phyloP scores from a whole-genome alignment of 1,140 invertebrate genomes.

The Bombus ignitus region DNA sequence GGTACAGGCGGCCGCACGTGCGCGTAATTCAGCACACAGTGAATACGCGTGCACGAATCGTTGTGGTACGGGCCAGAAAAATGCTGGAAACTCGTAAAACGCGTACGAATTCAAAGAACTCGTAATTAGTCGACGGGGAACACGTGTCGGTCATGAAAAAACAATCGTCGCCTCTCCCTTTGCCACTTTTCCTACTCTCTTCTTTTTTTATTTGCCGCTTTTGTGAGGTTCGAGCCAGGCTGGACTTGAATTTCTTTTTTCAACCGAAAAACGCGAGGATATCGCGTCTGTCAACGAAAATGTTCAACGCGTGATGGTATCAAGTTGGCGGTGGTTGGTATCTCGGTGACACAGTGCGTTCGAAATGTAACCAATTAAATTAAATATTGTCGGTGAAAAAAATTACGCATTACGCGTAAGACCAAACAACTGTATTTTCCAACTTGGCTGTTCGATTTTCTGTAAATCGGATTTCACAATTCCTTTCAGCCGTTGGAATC shows the following conservation, averaged over 20 bases:
- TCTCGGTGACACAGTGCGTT: neutral
- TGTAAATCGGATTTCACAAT: neutral
- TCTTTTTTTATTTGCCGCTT: neutral
- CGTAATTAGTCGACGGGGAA: constrained; percentile 58
- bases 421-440: neutral
- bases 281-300: neutral
- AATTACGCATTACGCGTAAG: neutral
- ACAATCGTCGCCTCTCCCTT: constrained; percentile 45
- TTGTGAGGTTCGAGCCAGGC: neutral
- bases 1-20: neutral
- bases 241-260: constrained; percentile 45
- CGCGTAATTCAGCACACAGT: constrained; percentile 45
- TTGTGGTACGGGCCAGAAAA: constrained; percentile 38
- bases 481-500: neutral
- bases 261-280: neutral
- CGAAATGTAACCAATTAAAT: neutral
- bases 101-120: constrained; percentile 57
- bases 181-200: neutral
- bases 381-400: neutral
- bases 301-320: neutral
- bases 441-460: neutral
- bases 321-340: too few species aligned
- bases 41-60: constrained; percentile 29
- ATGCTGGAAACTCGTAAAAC: constrained; percentile 49
- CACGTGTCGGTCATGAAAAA: constrained; percentile 35